Evolutionary conservation across 2,888 invertebrate species (phyloP).

Genomic region (Melolontha melolontha): DNA sequence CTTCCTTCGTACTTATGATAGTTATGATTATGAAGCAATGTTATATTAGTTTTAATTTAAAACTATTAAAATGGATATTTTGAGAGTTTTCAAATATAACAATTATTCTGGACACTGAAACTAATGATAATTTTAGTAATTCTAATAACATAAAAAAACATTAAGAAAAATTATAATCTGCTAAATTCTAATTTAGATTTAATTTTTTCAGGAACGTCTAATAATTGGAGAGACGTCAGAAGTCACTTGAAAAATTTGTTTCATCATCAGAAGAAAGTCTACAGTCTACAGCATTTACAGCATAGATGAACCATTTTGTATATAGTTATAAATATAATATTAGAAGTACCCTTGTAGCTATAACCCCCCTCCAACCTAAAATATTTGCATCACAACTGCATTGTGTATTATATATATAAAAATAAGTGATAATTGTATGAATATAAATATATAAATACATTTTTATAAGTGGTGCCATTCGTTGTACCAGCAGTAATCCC

Average conservation of each 20-base stretch:
- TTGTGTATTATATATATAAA: conserved; percentile 19
- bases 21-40: too few relatives aligned
- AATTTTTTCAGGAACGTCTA: conserved; percentile 20
- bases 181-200: too few relatives aligned
- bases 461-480: conserved; percentile 59
- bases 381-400: conserved; percentile 16
- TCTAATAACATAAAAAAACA: too few relatives aligned
- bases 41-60: too few relatives aligned
- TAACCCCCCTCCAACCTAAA: neutral
- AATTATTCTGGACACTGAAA: too few relatives aligned
- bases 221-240: neutral
- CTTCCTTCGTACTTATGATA: too few relatives aligned
- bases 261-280: conserved; percentile 1
- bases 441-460: conserved; percentile 40
- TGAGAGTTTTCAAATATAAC: too few relatives aligned
- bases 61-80: too few relatives aligned
- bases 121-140: too few relatives aligned
- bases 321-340: conserved; percentile 34
- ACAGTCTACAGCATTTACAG: conserved; percentile 1
- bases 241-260: conserved; percentile 11
- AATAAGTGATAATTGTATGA: conserved; percentile 6
- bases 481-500: conserved; percentile 59
- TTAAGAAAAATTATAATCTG: too few relatives aligned
- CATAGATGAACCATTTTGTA: conserved; percentile 12
- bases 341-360: neutral